Base-by-base conservation (phyloP, 1,140 invertebrate species). In the Rhagoletis zephyria region DNA sequence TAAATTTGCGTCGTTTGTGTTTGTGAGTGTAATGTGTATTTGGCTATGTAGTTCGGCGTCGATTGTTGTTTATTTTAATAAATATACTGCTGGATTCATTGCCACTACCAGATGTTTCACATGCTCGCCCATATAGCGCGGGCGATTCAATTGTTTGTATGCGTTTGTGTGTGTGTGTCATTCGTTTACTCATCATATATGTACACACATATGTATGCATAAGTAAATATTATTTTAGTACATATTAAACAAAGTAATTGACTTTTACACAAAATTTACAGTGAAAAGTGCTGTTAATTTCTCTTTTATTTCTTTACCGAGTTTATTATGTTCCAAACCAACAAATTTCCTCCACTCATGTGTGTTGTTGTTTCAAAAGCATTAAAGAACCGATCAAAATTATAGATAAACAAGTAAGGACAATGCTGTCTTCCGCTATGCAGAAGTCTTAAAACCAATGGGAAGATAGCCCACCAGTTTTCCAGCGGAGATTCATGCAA, bases 51-150 rank as follows among this genome's bases (percentile, higher is more conserved):
- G 67, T 45, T 4, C 42, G 48, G n/a, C n/a, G n/a, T n/a, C n/a
- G n/a, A n/a, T n/a, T n/a, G n/a, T 30, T 30, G 74, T 81, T 81
- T 81, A 81, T 16, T 81, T 81, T n/a, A 81, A 48, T 81, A 42
- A 81, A 81, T 81, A 19, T 56, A 81, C 51, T 81, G 48, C 48
- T 56, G 48, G n/a, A 56, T 19, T 19, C 74, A 81, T 59, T 81
- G 74, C 48, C 74, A 81, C 51, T 30, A 56, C 74, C 74, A 81
- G 74, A 81, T 81, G 74, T 81, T 81, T 56, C 16, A 42, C 56
- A 77, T 48, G 45, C 45, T 81, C 5, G 64, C 61, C 4, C 67
- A 45, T 6, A 81, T 56, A n/a, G 74, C n/a, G 74, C 45, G 16
- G 48, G n/a, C 74, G 70, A n/a, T 51, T 42, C 42, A 65, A 56